Evolutionary conservation across 2,888 invertebrate species (phyloP).

Genomic region (Melolontha melolontha): DNA sequence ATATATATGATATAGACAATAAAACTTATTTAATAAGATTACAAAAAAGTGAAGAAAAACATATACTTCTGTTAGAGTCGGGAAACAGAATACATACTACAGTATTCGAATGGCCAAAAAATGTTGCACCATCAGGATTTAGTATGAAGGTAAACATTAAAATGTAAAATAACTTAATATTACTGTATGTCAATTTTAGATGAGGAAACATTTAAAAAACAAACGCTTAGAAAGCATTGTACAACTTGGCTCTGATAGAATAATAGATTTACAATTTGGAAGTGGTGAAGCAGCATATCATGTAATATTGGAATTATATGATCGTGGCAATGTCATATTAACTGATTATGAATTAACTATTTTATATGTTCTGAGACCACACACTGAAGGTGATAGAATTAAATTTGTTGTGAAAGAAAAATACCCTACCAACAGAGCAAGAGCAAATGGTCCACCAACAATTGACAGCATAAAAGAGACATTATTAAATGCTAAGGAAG

Average conservation of each 20-base stretch:
- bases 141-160: slow-evolving; percentile 87
- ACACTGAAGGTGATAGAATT: slow-evolving; percentile 90
- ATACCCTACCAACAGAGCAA: slow-evolving; percentile 85
- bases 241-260: slow-evolving; percentile 93
- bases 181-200: slow-evolving; percentile 65
- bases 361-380: slow-evolving; percentile 91
- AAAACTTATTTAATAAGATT: slow-evolving; percentile 94
- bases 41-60: slow-evolving; percentile 88
- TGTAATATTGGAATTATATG: slow-evolving; percentile 94
- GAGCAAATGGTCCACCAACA: slow-evolving; percentile 70
- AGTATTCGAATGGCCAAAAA: slow-evolving; percentile 98
- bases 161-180: background rate
- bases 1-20: slow-evolving; percentile 97
- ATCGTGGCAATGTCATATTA: slow-evolving; percentile 94
- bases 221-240: slow-evolving; percentile 88
- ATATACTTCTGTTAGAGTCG: slow-evolving; percentile 90
- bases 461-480: slow-evolving; percentile 71
- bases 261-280: slow-evolving; percentile 96
- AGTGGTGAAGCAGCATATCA: slow-evolving; percentile 94
- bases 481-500: slow-evolving; percentile 74
- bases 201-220: slow-evolving; percentile 96
- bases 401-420: slow-evolving; percentile 94
- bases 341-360: slow-evolving; percentile 93
- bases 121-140: slow-evolving; percentile 93
- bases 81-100: slow-evolving; percentile 95